Evolutionary conservation across 2,797 vertebrate species (phyloP).

Genomic region (Sebastes goodei): DNA sequence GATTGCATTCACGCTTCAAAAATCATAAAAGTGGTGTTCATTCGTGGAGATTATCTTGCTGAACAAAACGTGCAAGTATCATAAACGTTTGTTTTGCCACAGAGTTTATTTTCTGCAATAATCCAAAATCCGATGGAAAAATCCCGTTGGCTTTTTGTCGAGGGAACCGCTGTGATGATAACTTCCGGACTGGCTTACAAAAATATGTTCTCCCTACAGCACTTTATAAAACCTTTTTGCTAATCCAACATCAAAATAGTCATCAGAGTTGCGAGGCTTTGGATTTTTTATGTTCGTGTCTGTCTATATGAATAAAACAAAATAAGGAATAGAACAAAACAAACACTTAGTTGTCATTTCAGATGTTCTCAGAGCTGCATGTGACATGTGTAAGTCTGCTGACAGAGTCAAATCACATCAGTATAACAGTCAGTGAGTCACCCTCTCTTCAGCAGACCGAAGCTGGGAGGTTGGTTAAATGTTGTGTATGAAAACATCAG

Average conservation of each 20-base stretch:
- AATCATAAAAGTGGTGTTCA: too few relatives aligned
- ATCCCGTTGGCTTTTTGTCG: too few relatives aligned
- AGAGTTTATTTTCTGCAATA: too few relatives aligned
- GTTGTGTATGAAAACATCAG: slow-evolving; percentile 47
- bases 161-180: too few relatives aligned
- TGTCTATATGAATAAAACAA: background rate
- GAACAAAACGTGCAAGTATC: too few relatives aligned
- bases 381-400: background rate
- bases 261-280: background rate
- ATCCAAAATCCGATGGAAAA: too few relatives aligned
- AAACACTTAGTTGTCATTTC: background rate
- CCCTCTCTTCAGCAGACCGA: slow-evolving; percentile 9
- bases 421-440: slow-evolving; percentile 20
- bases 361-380: background rate
- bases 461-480: slow-evolving; percentile 20
- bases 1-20: too few relatives aligned
- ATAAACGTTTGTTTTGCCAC: too few relatives aligned
- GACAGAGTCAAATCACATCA: slow-evolving; percentile 12
- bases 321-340: background rate
- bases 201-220: too few relatives aligned
- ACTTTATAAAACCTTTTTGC: background rate
- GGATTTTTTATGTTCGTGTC: background rate
- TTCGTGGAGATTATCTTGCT: too few relatives aligned
- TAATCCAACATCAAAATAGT: background rate
- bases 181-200: too few relatives aligned